Percentiles rank a stretch among this genome's conserved stretches.
phyloP scores from a whole-genome alignment of 2,888 invertebrate genomes.

The Euzetes globulus region DNA sequence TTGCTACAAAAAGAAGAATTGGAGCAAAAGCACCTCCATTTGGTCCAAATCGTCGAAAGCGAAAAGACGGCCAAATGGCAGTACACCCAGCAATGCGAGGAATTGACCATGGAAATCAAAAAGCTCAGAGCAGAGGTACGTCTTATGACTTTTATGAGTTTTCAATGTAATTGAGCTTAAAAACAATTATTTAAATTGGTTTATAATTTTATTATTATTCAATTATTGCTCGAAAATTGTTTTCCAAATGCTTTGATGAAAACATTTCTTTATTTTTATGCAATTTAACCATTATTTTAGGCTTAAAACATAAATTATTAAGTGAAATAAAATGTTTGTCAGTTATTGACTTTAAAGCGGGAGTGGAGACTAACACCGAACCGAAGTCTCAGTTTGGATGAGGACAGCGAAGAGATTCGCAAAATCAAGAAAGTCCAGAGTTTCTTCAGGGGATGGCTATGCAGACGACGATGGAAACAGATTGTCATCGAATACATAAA shows the following conservation, averaged over 20 bases:
- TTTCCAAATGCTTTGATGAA: not conserved
- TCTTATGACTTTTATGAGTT: too few relatives aligned
- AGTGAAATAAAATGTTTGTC: slow-evolving; percentile 37
- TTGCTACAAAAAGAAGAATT: slow-evolving; percentile 79
- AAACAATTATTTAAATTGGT: too few relatives aligned
- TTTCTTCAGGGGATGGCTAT: slow-evolving; percentile 87
- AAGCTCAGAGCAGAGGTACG: slow-evolving; percentile 75
- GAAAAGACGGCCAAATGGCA: slow-evolving; percentile 89
- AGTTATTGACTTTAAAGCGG: slow-evolving; percentile 72
- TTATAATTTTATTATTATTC: too few relatives aligned
- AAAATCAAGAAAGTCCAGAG: slow-evolving; percentile 79
- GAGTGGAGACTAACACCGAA: slow-evolving; percentile 59
- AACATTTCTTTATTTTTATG: not conserved
- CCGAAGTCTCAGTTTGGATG: slow-evolving; percentile 23
- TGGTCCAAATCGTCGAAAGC: slow-evolving; percentile 75
- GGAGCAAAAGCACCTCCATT: slow-evolving; percentile 82
- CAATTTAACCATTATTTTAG: not conserved
- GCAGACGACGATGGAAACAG: slow-evolving; percentile 83
- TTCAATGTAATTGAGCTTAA: too few relatives aligned
- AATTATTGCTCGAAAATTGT: too few relatives aligned
- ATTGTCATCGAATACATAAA: slow-evolving; percentile 90
- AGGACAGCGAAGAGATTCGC: slow-evolving; percentile 64
- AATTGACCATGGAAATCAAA: slow-evolving; percentile 76
- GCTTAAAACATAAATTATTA: not conserved
- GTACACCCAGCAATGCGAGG: slow-evolving; percentile 85